Base-by-base conservation (phyloP, 1,140 invertebrate genomes). In the Papilio polytes region DNA sequence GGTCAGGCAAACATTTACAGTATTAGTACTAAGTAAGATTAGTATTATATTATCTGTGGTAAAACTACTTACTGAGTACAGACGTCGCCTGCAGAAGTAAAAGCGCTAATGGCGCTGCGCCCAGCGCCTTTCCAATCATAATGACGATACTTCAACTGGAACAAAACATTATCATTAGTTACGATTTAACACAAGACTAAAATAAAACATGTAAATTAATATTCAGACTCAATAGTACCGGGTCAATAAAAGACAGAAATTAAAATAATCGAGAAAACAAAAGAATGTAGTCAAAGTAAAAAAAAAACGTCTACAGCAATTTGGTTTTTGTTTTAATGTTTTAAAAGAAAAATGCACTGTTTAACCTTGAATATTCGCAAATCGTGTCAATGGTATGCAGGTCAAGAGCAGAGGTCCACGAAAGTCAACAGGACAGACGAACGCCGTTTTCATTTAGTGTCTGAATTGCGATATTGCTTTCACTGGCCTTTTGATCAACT, bases 381-480 rank as follows among this genome's bases (percentile, higher is more conserved):
- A 22, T 56, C 15, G 56, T 81, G 53, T 81, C n/a, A 81, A 74
- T 74, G 78, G 80, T 86, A 93, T 89, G 84, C 83, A 84, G 89
- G 90, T 89, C 90, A 90, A 89, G 84, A 81, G 74, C 82, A 84
- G 83, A 70, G 81, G 85, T 87, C 83, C 84, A 87, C 78, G 86
- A 90, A 86, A 88, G 86, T 85, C 85, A 89, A 83, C 87, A 92
- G 91, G 87, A 92, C 90, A 82, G 87, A 88, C 88, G 92, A 15
- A 94, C 91, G 92, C 9, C 26, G 46, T 80, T 72, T 72, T 36
- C 46, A 78, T 80, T 80, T 48, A 53, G 51, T 82, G 84, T 92
- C 92, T 92, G 87, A 91, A 90, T 87, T 86, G 83, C 88, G 87
- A 91, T 93, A 94, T 90, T 90, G 88, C 93, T 94, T 94, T 94